Base-by-base conservation (phyloP, 2,888 invertebrate genomes). In the Agrypnus murinus region DNA sequence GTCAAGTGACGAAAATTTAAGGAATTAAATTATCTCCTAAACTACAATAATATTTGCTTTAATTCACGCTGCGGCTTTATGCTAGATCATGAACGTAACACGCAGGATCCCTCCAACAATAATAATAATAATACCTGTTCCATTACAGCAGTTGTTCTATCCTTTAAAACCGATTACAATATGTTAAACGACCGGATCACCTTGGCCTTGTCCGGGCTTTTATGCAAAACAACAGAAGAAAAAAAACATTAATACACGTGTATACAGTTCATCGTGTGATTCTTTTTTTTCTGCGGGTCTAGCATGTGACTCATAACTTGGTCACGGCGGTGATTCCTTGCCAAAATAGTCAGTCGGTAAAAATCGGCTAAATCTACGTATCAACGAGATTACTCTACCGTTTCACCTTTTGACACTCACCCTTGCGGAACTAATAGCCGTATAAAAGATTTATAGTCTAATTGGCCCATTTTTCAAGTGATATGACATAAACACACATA, bases 261-360 rank as follows among this genome's bases (percentile, higher is more conserved):
- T 58, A 19, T 50, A 48, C 17, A 15, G 12, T 14, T 32, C 38
- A 63, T 63, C 50, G 38, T 14, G n/a, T n/a, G n/a, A n/a, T n/a
- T n/a, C n/a, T n/a, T n/a, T n/a, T n/a, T n/a, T n/a, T n/a, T n/a
- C n/a, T n/a, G n/a, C n/a, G 14, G n/a, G 36, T 12, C 40, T 65
- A n/a, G n/a, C n/a, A 2, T 25, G 25, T 25, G 57, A 62, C 15
- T 62, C 50, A 25, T 45, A 32, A 65, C 40, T 25, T 48, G 58
- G 65, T 65, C 58, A 65, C 57, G 65, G 58, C 58, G 43, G 46
- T 36, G 65, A 65, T 65, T 65, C 65, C 57, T 48, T 58, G 58
- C 53, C 45, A 55, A 65, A 65, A 55, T 32, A 43, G 63, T 63
- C 14, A 19, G n/a, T 48, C n/a, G 17, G 15, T 50, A 38, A 19